These are phyloP conservation scores for Perognathus longimembris DNA, from an alignment of 2,113 vertebrate species.

Conservation along the genomic window DNA sequence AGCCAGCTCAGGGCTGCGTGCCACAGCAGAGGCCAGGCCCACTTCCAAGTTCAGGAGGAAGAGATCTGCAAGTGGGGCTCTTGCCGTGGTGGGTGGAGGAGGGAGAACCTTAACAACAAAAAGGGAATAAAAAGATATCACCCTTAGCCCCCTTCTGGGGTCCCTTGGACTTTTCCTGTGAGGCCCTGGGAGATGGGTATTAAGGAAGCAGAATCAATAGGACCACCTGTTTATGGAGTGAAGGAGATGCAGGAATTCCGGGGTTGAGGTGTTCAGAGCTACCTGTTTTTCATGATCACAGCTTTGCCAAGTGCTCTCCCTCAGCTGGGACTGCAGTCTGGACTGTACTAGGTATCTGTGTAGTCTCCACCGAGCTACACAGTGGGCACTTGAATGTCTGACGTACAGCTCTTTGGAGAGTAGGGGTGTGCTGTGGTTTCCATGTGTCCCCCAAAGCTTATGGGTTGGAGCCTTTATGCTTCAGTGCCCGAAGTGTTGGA, in stretches of 20 bases:
- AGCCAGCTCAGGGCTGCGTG: slow-evolving; percentile 42
- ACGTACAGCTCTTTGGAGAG: background rate
- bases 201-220: background rate
- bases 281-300: background rate
- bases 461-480: background rate
- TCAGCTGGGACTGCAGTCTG: background rate
- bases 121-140: background rate
- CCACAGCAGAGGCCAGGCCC: slow-evolving; percentile 57
- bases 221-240: background rate
- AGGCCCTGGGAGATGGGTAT: background rate
- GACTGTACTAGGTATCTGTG: background rate
- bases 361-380: fast-evolving
- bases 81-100: background rate
- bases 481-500: too few relatives aligned
- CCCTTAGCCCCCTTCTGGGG: background rate
- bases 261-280: background rate
- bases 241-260: background rate
- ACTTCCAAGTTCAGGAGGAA: slow-evolving; percentile 56
- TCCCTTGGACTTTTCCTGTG: background rate
- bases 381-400: too few relatives aligned
- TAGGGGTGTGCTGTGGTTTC: background rate
- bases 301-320: background rate
- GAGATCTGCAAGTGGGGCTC: slow-evolving; percentile 12
- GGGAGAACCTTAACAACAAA: background rate
- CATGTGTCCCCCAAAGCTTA: too few relatives aligned